These are phyloP conservation scores for Platynereis dumerilii DNA, from an alignment of 2,888 invertebrate genomes.

Conservation along the genomic window DNA sequence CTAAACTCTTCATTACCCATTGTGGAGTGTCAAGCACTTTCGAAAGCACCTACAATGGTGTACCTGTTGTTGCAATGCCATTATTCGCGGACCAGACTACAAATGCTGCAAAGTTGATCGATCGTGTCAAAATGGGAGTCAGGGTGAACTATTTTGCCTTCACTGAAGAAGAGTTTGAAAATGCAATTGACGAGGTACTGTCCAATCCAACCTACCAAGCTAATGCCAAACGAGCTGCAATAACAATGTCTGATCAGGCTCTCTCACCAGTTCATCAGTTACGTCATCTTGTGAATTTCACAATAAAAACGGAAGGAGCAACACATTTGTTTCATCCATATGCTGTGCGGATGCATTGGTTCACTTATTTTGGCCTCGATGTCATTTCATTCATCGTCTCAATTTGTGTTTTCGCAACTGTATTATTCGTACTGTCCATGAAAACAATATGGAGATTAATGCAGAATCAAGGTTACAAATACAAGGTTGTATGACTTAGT, in stretches of 20 bases:
- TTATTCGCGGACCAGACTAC: conserved; percentile 19
- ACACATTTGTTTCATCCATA: background rate
- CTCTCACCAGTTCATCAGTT: conserved; percentile 1
- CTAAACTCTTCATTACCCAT: no score
- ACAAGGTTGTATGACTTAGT: no score
- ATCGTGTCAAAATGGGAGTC: no score
- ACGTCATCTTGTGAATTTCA: no score
- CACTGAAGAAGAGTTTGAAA: background rate
- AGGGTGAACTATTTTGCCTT: conserved; percentile 1
- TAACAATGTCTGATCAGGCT: conserved; percentile 3
- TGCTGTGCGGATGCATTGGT: background rate
- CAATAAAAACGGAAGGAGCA: background rate
- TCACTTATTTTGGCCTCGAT: background rate
- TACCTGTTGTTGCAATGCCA: conserved; percentile 21
- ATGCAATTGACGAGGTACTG: conserved; percentile 12
- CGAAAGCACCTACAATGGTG: no score
- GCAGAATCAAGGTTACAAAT: no score
- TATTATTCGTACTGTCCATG: no score
- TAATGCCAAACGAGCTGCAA: conserved; percentile 15
- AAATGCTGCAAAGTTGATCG: no score
- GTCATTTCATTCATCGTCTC: background rate
- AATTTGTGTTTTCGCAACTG: no score
- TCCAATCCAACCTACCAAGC: background rate
- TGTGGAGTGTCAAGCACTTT: no score
- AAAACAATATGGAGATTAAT: no score